Conservation (phyloP, 2,797 vertebrate species). For the Dicrostonyx torquatus region DNA sequence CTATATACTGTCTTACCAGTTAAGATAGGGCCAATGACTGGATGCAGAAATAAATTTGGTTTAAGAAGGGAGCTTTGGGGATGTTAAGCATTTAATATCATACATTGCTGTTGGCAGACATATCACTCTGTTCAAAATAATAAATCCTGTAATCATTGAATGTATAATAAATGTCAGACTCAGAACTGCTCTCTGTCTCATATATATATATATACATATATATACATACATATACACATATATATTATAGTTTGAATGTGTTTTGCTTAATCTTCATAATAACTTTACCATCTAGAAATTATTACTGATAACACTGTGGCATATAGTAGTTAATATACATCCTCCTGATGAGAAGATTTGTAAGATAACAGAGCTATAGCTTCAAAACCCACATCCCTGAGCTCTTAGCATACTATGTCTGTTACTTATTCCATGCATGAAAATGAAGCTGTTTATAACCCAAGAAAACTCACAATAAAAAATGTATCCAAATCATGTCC, state of each 20-base stretch:
- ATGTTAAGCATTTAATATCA: not conserved
- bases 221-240: too few species aligned
- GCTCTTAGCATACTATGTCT: not conserved
- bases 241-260: not conserved
- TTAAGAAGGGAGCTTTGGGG: not conserved
- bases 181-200: not conserved
- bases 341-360: not conserved
- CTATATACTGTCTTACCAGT: not conserved
- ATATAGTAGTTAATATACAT: constrained; percentile 16
- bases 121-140: not conserved
- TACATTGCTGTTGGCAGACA: not conserved
- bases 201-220: not conserved
- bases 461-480: not conserved
- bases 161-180: not conserved
- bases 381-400: not conserved
- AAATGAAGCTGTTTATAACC: not conserved
- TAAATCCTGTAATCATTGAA: not conserved
- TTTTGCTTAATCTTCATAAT: constrained; percentile 21
- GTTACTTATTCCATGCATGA: not conserved
- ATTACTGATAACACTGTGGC: not conserved
- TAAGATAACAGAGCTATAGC: not conserved
- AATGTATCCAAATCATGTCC: not conserved
- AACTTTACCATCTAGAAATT: not conserved
- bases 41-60: not conserved
- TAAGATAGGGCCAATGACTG: not conserved